Conservation (phyloP, 2,888 invertebrate species). For the Abscondita cerata region DNA sequence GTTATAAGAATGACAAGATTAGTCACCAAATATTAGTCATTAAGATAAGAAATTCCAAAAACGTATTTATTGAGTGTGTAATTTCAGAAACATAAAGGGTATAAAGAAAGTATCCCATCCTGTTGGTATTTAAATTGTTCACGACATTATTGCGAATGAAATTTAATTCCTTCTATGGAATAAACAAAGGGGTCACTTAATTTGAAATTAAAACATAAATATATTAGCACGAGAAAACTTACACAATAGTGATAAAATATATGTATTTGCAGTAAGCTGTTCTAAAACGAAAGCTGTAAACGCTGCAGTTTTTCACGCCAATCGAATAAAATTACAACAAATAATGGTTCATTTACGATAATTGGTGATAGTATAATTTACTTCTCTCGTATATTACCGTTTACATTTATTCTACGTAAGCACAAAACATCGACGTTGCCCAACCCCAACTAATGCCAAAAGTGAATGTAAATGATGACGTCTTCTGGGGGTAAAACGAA, state of each 20-base stretch:
- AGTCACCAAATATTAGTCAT: not conserved
- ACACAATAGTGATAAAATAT: no score
- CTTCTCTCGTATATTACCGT: not conserved
- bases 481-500: constrained; percentile 23
- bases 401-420: constrained; percentile 47
- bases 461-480: constrained; percentile 32
- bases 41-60: no score
- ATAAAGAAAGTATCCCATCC: no score
- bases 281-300: constrained; percentile 1
- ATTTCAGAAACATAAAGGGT: no score
- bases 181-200: no score
- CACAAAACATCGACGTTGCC: constrained; percentile 46
- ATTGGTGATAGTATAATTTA: not conserved
- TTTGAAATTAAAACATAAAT: no score
- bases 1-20: constrained; percentile 3
- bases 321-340: not conserved
- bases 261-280: no score
- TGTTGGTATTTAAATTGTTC: no score
- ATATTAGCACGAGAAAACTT: no score
- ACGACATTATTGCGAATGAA: no score
- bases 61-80: no score
- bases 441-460: constrained; percentile 46
- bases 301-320: not conserved
- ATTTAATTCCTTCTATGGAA: no score
- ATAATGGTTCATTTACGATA: not conserved